Evolutionary conservation across 1,140 invertebrate genomes (phyloP).

Genomic region (Saccostrea cuccullata): DNA sequence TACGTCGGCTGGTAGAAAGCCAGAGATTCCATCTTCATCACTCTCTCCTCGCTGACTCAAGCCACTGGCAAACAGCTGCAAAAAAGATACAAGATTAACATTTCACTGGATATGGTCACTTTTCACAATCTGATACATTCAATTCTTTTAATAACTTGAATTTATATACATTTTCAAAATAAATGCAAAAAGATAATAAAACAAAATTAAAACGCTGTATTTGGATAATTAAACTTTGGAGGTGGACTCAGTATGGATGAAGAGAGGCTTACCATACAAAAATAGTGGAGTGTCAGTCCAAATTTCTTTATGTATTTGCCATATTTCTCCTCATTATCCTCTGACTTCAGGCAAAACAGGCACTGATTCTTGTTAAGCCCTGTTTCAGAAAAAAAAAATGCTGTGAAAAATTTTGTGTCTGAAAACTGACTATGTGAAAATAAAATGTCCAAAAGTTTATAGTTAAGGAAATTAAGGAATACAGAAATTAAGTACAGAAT

Average conservation of each 20-base stretch:
- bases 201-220: too few relatives aligned
- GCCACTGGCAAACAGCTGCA: conserved; percentile 83
- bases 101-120: background rate
- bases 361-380: conserved; percentile 41
- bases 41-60: conserved; percentile 83
- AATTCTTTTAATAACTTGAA: too few relatives aligned
- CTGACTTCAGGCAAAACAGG: conserved; percentile 49
- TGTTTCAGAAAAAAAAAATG: background rate
- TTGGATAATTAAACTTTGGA: too few relatives aligned
- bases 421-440: too few relatives aligned
- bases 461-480: too few relatives aligned
- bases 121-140: too few relatives aligned
- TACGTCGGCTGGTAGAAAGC: conserved; percentile 83
- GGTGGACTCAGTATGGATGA: too few relatives aligned
- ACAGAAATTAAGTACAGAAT: too few relatives aligned
- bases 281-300: conserved; percentile 54
- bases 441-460: too few relatives aligned
- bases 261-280: conserved; percentile 49
- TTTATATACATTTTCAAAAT: too few relatives aligned
- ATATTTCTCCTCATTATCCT: conserved; percentile 51
- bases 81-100: conserved; percentile 48
- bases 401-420: too few relatives aligned
- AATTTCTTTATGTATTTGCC: conserved; percentile 51
- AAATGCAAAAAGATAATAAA: too few relatives aligned
- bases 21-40: conserved; percentile 82